These are phyloP conservation scores for Micrastur ruficollis DNA, from an alignment of 2,797 vertebrate genomes.

Conservation along the genomic window DNA sequence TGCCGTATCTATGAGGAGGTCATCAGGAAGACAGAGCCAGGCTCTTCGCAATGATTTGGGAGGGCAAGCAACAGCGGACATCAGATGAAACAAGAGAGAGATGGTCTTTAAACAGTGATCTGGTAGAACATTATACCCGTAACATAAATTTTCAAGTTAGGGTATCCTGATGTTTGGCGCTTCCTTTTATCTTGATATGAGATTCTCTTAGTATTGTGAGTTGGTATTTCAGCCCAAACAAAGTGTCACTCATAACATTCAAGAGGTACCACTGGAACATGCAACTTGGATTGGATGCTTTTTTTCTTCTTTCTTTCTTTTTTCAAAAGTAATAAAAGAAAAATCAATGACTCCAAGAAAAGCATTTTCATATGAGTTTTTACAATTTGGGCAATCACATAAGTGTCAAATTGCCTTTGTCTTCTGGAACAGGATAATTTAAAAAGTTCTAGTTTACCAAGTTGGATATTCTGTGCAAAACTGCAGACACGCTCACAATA, in stretches of 20 bases:
- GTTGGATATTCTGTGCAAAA: not conserved
- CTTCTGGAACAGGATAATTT: not conserved
- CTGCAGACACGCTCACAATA: not conserved
- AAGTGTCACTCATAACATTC: not conserved
- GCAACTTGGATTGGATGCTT: accelerated
- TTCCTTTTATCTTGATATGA: not conserved
- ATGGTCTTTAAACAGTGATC: not conserved
- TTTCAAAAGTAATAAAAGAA: not conserved
- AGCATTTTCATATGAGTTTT: not conserved
- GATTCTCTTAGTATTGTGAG: not conserved
- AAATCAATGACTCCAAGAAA: not conserved
- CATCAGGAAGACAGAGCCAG: not conserved
- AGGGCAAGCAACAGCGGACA: not conserved
- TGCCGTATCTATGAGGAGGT: not conserved
- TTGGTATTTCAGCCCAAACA: not conserved
- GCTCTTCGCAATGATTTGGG: not conserved
- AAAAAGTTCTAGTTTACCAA: not conserved
- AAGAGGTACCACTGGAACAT: not conserved
- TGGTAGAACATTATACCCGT: not conserved
- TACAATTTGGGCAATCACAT: not conserved
- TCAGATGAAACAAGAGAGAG: not conserved
- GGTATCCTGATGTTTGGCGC: not conserved
- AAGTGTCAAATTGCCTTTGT: not conserved
- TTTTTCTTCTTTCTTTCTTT: not conserved
- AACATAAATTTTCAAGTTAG: not conserved